Evolutionary conservation across 2,888 invertebrate genomes (phyloP), one percentile per base, ranked within the genome.

Genomic region (Ptychoptera albimana): DNA sequence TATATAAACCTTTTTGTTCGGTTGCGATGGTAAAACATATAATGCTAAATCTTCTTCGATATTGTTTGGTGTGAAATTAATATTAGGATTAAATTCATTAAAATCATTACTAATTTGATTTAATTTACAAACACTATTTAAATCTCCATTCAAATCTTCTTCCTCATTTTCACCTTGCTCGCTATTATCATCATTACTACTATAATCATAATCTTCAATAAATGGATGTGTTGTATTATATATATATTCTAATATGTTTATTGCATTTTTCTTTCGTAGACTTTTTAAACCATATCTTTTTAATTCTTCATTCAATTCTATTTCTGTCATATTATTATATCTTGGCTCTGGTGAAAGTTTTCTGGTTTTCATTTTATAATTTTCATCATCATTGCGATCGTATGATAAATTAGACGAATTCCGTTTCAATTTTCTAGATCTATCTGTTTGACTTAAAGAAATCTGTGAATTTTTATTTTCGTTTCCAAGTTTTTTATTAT

Each of bases 221-320:
- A 71, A 53, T 12, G 80, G 80, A 68, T 81, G 81, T 1, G 77
- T 79, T 57, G 76, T 72, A 51, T 78, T 74, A 56, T 80, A 81
- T 32, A 81, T 67, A 52, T 78, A 74, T 45, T 77, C 75, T 37
- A 81, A 58, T 40, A 81, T 62, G 61, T 75, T 71, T 31, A 77
- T 66, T 1, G 78, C 80, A 64, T 74, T 66, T 61, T 71, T 73
- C 45, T 77, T 67, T 58, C 77, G 79, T 14, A 81, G 64, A 2
- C 75, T 75, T 56, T 79, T 80, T 7, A 81, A 61, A 2, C 81
- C 81, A 63, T 70, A 76, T 56, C 74, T 75, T 49, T 74, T 69
- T 7, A 81, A 58, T 55, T 76, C 73, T 47, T 62, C 64, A 47
- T 70, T 63, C 31, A 75, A 63, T 51, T 71, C 68, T 0, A 76